These are phyloP conservation scores for Hydrolagus affinis DNA, from an alignment of 2,113 vertebrate genomes.

Conservation along the genomic window DNA sequence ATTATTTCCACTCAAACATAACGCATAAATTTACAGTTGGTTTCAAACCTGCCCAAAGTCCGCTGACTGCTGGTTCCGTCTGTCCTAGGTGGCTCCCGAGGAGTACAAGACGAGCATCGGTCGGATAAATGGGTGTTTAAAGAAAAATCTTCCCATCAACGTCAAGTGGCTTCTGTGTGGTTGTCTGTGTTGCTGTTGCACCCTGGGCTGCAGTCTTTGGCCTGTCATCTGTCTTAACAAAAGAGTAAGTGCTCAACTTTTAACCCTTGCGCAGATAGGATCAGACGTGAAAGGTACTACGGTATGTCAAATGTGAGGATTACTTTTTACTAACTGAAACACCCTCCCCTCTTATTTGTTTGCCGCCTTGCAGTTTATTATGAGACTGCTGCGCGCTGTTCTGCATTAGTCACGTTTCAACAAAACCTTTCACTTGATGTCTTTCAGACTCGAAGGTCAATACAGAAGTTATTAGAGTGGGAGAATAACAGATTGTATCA, in stretches of 20 bases:
- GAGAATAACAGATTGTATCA: constrained; percentile 97
- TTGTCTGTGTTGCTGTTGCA: constrained; percentile 96
- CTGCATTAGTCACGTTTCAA: not conserved
- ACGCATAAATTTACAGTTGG: not conserved
- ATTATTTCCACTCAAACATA: not conserved
- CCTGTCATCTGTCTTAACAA: constrained; percentile 98
- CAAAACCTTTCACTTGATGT: constrained; percentile 14
- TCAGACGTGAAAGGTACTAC: not conserved
- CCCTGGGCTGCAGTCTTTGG: constrained; percentile 95
- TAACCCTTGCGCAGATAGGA: constrained; percentile 28
- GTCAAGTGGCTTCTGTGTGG: constrained; percentile 96
- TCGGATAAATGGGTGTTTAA: constrained; percentile 83
- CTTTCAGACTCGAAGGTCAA: constrained; percentile 86
- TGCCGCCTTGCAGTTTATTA: not conserved
- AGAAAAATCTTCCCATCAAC: constrained; percentile 90
- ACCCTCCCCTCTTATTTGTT: not conserved
- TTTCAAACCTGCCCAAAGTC: not conserved
- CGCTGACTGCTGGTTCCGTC: not conserved
- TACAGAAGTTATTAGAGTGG: constrained; percentile 97
- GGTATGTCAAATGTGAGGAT: constrained; percentile 29
- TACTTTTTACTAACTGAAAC: not conserved
- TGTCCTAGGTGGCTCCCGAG: constrained; percentile 84
- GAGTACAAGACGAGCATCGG: constrained; percentile 96
- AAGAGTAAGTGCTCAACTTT: constrained; percentile 67
- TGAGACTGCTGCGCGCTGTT: not conserved